A percentile compares a stretch with the other conserved stretches of the same genome.
Conservation (phyloP, 2,888 invertebrate species). For the Acanthopleura granulata region DNA sequence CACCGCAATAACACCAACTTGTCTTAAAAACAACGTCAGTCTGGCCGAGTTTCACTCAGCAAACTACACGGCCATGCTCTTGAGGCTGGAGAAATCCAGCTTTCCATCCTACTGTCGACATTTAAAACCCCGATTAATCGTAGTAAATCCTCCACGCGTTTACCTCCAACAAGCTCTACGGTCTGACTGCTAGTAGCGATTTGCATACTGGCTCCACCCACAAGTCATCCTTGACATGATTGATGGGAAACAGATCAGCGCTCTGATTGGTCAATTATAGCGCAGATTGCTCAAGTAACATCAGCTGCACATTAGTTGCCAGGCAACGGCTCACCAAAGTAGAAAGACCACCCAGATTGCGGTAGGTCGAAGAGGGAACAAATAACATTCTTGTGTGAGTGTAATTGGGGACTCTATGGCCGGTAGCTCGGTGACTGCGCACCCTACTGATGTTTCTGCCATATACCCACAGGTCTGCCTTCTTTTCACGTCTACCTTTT, state of each 20-base stretch:
- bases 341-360: slow-evolving; percentile 67
- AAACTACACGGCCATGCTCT: slow-evolving; percentile 28
- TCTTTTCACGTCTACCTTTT: neutral
- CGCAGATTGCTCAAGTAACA: slow-evolving; percentile 60
- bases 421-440: neutral
- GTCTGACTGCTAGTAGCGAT: slow-evolving; percentile 27
- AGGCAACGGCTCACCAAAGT: slow-evolving; percentile 68
- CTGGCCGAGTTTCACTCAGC: neutral
- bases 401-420: slow-evolving; percentile 6
- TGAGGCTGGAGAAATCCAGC: slow-evolving; percentile 46
- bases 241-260: slow-evolving; percentile 56
- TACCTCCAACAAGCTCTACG: neutral
- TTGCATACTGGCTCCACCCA: slow-evolving; percentile 59
- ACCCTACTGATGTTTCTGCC: neutral
- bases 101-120: slow-evolving; percentile 49
- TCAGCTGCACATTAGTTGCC: slow-evolving; percentile 67
- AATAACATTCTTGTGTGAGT: neutral
- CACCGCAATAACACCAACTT: too few relatives aligned
- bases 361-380: slow-evolving; percentile 22
- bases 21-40: neutral
- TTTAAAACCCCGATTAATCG: slow-evolving; percentile 26
- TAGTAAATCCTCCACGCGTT: slow-evolving; percentile 13
- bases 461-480: neutral
- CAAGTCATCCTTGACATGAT: slow-evolving; percentile 47
- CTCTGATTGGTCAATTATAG: slow-evolving; percentile 60